These are phyloP conservation scores for Cynoglossus semilaevis DNA, from an alignment of 2,113 vertebrate species.

Conservation along the genomic window DNA sequence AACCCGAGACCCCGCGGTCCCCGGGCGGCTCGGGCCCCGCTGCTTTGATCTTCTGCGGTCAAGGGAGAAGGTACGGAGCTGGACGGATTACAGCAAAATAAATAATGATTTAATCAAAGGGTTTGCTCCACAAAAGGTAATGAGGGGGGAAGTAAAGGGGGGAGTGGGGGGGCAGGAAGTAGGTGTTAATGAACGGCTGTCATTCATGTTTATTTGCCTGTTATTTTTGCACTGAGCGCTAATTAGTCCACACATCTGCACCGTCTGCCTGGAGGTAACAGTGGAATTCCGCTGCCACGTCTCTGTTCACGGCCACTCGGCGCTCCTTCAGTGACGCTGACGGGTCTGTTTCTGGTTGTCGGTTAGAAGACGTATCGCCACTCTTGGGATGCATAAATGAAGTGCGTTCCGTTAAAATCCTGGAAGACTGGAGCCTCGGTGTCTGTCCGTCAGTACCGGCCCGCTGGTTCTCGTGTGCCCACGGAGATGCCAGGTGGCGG, in stretches of 20 bases:
- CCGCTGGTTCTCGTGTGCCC: too few relatives aligned
- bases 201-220: constrained; percentile 57
- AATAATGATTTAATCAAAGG: constrained; percentile 74
- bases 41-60: constrained; percentile 75
- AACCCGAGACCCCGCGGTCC: constrained; percentile 64
- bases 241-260: constrained; percentile 70
- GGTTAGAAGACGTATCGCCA: constrained; percentile 18
- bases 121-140: constrained; percentile 74
- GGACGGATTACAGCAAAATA: constrained; percentile 72
- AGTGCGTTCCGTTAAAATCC: constrained; percentile 51
- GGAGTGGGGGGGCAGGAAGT: constrained; percentile 45
- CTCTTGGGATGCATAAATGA: too few relatives aligned
- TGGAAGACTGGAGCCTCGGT: constrained; percentile 69
- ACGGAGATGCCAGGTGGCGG: constrained; percentile 69
- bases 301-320: constrained; percentile 37
- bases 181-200: constrained; percentile 57
- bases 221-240: constrained; percentile 57
- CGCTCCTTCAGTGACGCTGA: too few relatives aligned
- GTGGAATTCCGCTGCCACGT: constrained; percentile 34
- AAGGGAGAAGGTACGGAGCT: constrained; percentile 73
- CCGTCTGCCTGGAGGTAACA: constrained; percentile 43
- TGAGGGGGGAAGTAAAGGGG: too few relatives aligned
- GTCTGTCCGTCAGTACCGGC: constrained; percentile 79
- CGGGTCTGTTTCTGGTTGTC: constrained; percentile 35
- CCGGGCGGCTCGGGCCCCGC: constrained; percentile 60